Evolutionary conservation across 2,797 vertebrate species (phyloP).

Genomic region (Myotis myotis): DNA sequence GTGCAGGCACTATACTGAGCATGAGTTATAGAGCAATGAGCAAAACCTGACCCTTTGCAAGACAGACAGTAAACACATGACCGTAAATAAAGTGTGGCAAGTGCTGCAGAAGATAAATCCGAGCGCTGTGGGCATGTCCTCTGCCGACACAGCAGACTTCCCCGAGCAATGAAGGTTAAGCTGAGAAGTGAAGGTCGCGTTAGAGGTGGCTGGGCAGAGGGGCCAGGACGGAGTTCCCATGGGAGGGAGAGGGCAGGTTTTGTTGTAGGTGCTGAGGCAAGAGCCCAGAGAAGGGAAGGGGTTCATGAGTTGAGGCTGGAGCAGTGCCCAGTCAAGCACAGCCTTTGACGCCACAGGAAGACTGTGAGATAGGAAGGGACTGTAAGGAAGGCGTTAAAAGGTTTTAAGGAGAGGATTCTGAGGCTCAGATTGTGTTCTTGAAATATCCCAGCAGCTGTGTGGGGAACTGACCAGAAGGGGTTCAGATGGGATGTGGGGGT

Average conservation of each 20-base stretch:
- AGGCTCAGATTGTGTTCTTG: neutral
- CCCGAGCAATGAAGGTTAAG: neutral
- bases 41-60: neutral
- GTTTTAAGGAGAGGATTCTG: constrained; percentile 1
- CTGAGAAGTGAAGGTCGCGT: neutral
- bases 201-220: neutral
- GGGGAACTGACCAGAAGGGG: neutral
- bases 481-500: neutral
- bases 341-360: neutral
- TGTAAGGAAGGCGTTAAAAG: neutral
- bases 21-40: neutral
- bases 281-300: neutral
- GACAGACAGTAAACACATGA: neutral
- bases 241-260: neutral
- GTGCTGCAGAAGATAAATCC: neutral
- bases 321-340: neutral
- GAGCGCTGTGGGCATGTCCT: fast-evolving
- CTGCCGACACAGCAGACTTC: fast-evolving
- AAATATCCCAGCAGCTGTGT: neutral
- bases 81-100: neutral
- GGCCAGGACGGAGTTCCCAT: fast-evolving
- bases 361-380: neutral
- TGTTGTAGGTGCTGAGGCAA: neutral
- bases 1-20: neutral
- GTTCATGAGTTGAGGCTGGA: neutral